Conservation (phyloP, 2,113 vertebrate genomes). For the Leiothrix lutea region DNA sequence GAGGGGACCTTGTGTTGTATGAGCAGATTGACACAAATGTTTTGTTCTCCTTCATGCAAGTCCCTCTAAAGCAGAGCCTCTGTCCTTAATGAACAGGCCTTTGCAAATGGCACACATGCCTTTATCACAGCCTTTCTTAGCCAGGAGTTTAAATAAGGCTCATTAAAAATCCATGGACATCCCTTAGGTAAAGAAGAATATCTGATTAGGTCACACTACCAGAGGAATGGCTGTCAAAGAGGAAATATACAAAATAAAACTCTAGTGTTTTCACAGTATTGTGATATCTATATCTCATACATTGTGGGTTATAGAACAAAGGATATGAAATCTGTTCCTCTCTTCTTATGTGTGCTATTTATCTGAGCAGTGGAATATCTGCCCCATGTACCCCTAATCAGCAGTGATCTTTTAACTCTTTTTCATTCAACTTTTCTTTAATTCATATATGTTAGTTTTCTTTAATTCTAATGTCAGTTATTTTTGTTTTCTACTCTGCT, state of each 20-base stretch:
- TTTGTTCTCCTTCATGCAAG: neutral
- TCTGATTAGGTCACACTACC: neutral
- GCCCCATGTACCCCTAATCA: rapidly evolving
- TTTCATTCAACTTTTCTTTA: neutral
- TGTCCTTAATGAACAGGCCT: neutral
- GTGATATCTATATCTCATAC: neutral
- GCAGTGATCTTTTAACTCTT: neutral
- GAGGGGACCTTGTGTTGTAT: rapidly evolving
- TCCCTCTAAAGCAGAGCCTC: neutral
- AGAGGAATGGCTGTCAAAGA: neutral
- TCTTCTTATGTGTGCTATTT: neutral
- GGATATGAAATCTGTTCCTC: neutral
- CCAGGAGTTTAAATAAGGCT: neutral
- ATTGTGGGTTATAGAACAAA: neutral
- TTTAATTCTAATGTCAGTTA: neutral
- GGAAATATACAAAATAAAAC: neutral
- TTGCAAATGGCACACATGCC: neutral
- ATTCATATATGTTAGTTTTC: neutral
- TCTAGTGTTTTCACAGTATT: neutral
- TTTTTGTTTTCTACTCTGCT: neutral
- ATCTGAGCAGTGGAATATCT: neutral
- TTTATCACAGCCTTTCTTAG: neutral
- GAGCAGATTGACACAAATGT: neutral
- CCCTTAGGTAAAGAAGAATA: neutral
- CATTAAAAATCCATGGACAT: neutral